Base-by-base conservation (phyloP, 2,888 invertebrate genomes). In the Mamestra brassicae region DNA sequence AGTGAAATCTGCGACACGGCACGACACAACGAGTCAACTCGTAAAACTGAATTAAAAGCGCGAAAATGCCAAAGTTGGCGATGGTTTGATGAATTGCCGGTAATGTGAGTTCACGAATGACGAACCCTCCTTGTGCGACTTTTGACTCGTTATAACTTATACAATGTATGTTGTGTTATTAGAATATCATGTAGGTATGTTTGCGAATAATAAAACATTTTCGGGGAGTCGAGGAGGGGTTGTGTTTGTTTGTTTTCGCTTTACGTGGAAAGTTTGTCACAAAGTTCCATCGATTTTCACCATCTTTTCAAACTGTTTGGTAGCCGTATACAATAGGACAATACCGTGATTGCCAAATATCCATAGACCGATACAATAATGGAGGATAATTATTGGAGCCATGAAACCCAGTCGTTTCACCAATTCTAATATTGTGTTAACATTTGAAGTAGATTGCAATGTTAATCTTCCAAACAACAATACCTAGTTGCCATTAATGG, bases 81-180 rank as follows among this genome's bases (percentile, higher is more conserved):
- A 80, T 87, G 85, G 90, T 92, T 91, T 94, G 94, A 94, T 94
- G 94, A 94, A 94, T 94, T 93, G 92, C 92, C 90, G 78, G 89
- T 93, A 94, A 94, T 91, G 92, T 87, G 90, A 91, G 89, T 92
- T 91, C 63, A 60, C 63, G 71, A 75, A 76, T 68, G 47, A 4
- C 47, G 47, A 42, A 71, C 64, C 84, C 80, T 84, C 86, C 57
- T 64, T 82, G 88, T 88, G 89, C 87, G 84, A 85, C 85, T 86
- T 85, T 80, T 75, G 78, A 81, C 87, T 89, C 88, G 88, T 90
- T 89, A 88, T 88, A 91, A 92, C 87, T 91, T 90, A 71, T 78
- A 83, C 82, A 81, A 79, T 76, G 77, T 77, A 50, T 64, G 38
- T 70, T 66, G 34, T 74, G 55, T 61, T 66, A 78, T 61, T 50